Evolutionary conservation across 2,888 invertebrate genomes (phyloP).

Genomic region (Eupeodes luniger): DNA sequence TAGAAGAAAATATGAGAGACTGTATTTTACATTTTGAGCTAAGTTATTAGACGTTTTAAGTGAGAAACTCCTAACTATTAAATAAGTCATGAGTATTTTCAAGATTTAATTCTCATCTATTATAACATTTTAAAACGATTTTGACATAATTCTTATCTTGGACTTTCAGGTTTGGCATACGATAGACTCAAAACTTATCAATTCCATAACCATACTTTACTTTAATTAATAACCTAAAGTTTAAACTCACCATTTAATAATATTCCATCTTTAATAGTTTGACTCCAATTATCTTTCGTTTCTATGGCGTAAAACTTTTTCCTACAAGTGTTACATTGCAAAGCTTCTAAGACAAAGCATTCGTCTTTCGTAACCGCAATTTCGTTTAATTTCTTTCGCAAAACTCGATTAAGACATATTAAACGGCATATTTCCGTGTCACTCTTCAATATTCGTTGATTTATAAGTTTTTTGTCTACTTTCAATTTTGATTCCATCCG

Average conservation of each 20-base stretch:
- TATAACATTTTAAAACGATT: too few relatives aligned
- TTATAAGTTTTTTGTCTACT: slow-evolving; percentile 83
- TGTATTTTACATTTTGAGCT: not conserved
- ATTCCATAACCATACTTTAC: too few relatives aligned
- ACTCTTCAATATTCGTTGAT: slow-evolving; percentile 82
- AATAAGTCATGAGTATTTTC: too few relatives aligned
- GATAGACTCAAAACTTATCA: too few relatives aligned
- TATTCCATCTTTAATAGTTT: slow-evolving; percentile 80
- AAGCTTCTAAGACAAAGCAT: slow-evolving; percentile 81
- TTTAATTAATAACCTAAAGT: too few relatives aligned
- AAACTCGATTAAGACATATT: slow-evolving; percentile 80
- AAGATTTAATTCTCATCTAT: too few relatives aligned
- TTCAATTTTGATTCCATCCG: slow-evolving; percentile 83
- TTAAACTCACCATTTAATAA: slow-evolving; percentile 79
- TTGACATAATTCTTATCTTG: too few relatives aligned
- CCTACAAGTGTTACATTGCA: slow-evolving; percentile 83
- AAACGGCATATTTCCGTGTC: slow-evolving; percentile 83
- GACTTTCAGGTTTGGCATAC: too few relatives aligned
- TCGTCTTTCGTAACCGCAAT: slow-evolving; percentile 73
- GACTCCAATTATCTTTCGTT: slow-evolving; percentile 81
- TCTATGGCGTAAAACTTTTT: slow-evolving; percentile 83
- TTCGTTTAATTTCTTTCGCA: slow-evolving; percentile 79
- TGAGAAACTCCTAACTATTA: too few relatives aligned
- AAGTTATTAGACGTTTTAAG: too few relatives aligned
- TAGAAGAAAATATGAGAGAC: slow-evolving; percentile 54